Evolutionary conservation across 2,797 vertebrate genomes (phyloP).

Genomic region (Paratrypauchen microcephalus): DNA sequence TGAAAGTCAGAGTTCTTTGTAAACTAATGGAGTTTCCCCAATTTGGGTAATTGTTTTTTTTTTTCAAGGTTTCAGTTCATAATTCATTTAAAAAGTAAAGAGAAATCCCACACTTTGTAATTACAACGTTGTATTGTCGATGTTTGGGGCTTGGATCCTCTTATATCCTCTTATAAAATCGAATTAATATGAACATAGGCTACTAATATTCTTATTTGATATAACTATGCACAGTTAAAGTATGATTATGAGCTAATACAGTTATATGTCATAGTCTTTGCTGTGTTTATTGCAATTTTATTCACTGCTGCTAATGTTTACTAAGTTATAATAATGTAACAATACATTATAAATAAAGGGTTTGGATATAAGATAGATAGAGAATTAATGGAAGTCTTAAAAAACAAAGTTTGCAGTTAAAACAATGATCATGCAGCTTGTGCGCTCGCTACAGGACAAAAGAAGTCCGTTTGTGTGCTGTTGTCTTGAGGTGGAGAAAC

Average conservation of each 20-base stretch:
- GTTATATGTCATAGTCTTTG: no score
- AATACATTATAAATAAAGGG: not conserved
- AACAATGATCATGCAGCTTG: not conserved
- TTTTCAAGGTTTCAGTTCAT: not conserved
- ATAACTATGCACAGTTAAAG: not conserved
- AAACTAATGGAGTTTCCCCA: not conserved
- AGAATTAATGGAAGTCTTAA: no score
- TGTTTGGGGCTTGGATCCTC: not conserved
- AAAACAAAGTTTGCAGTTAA: not conserved
- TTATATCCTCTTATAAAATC: not conserved
- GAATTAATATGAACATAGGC: not conserved
- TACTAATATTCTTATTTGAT: not conserved
- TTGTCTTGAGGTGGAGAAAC: constrained; percentile 64
- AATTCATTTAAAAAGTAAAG: not conserved
- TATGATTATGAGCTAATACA: no score
- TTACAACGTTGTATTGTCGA: not conserved
- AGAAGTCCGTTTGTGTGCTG: constrained; percentile 25
- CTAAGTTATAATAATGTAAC: not conserved
- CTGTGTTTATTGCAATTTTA: no score
- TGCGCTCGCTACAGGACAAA: constrained; percentile 9
- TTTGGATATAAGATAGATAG: not conserved
- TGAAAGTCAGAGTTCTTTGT: no score
- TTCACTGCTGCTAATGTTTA: no score
- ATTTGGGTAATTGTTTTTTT: not conserved
- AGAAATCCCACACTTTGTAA: not conserved